Evolutionary conservation across 2,113 vertebrate genomes (phyloP).

Genomic region (Orcinus orca): DNA sequence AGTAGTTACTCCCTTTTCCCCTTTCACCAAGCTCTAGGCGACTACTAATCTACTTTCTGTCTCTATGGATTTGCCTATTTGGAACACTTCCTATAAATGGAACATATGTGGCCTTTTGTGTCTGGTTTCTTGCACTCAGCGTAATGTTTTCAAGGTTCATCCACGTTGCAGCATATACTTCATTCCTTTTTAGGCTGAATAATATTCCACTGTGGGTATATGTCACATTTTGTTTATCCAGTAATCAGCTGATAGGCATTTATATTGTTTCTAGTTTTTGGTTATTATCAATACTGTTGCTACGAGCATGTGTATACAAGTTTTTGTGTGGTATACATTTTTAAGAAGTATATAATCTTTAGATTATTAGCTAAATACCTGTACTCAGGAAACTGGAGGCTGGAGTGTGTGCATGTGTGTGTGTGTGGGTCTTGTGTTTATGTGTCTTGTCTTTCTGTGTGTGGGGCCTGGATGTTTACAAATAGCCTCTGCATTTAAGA

Average conservation of each 20-base stretch:
- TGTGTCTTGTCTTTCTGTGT: not conserved
- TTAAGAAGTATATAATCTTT: not conserved
- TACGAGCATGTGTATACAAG: not conserved
- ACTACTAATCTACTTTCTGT: not conserved
- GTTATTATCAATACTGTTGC: not conserved
- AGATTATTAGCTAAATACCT: not conserved
- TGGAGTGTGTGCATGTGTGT: not conserved
- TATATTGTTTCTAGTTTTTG: not conserved
- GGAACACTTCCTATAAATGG: not conserved
- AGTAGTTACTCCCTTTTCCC: not conserved
- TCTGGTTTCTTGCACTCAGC: not conserved
- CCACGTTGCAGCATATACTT: not conserved
- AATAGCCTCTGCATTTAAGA: conserved; percentile 36
- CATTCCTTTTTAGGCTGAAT: not conserved
- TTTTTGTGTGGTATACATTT: not conserved
- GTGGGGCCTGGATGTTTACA: conserved; percentile 32
- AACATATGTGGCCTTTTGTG: not conserved
- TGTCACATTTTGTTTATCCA: not conserved
- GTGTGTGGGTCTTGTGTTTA: not conserved
- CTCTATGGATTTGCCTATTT: not conserved
- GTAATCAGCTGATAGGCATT: conserved; percentile 11
- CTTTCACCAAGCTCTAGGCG: not conserved
- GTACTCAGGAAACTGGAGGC: not conserved
- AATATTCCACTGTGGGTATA: not conserved
- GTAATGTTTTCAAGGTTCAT: not conserved